Evolutionary conservation across 2,797 vertebrate species (phyloP), one percentile per base, ranked within the genome.

Genomic region (Acanthiza pusilla): DNA sequence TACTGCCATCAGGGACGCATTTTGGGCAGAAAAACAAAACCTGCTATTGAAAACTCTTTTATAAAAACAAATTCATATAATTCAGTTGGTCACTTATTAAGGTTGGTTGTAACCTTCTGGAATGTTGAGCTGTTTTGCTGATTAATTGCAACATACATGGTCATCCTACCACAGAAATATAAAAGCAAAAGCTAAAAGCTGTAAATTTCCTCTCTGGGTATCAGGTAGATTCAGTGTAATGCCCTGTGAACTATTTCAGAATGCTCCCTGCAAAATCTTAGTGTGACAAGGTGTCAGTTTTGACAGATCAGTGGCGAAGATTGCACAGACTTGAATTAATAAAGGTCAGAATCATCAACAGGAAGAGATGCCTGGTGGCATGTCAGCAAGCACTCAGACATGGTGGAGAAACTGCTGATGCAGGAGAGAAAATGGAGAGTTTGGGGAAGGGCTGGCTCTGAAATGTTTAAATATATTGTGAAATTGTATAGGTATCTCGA

Each of bases 291-390:
- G 87, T 98, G 97, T 97, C 97, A 96, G 76, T 88, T 96, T 82
- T 98, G 97, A 97, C 98, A 97, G 96, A 97, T 97, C 97, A 91
- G 96, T 95, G 77, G 95, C 91, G 93, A 96, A 96, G 97, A 97
- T 76, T 91, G 97, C 96, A 79, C 82, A 95, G 97, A 78, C 92
- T 96, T 97, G 98, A 98, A 98, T 98, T 98, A 98, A 98, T 98
- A 98, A 98, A 98, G 98, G 98, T 98, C 97, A 98, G 84, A 95
- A 97, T 97, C 83, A 36, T 98, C 97, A 98, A 87, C 91, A 96
- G 94, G 93, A 96, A 81, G 88, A 95, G 97, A 93, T 95, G 95
- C 85, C 94, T 88, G 53, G 84, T 96, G 94, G 90, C 87, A 83
- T 87, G 74, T 71, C 86, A 97, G 92, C 90, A 95, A 95, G 93